Evolutionary conservation across 2,797 vertebrate species (phyloP).

Genomic region (Scleropages formosus): DNA sequence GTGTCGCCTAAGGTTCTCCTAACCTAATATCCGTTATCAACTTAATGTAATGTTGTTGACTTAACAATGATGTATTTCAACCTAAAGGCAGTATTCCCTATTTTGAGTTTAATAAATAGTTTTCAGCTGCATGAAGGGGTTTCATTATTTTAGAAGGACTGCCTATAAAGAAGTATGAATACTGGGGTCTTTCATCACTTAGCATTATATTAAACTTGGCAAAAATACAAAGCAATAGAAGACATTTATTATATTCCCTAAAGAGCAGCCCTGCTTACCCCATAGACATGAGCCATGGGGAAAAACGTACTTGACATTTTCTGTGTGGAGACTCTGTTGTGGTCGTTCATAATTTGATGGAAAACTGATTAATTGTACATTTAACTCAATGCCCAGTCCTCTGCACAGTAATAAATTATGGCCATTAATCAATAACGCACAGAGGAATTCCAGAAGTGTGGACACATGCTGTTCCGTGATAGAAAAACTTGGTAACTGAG

Average conservation of each 20-base stretch:
- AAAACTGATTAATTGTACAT: constrained; percentile 99
- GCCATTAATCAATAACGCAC: constrained; percentile 99
- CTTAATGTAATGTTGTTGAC: constrained; percentile 80
- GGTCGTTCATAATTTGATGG: constrained; percentile 93
- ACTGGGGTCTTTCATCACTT: constrained; percentile 81
- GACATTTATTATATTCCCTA: constrained; percentile 74
- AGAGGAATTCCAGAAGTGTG: constrained; percentile 92
- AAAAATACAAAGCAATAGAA: constrained; percentile 77
- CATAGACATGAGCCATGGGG: neutral
- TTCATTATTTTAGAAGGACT: constrained; percentile 82
- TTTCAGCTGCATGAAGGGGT: constrained; percentile 77
- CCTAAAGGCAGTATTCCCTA: constrained; percentile 79
- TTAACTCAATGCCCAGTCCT: constrained; percentile 95
- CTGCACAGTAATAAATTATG: constrained; percentile 98
- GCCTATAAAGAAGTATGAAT: constrained; percentile 82
- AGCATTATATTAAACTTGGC: constrained; percentile 89
- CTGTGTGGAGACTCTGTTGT: constrained; percentile 67
- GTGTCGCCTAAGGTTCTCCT: constrained; percentile 82
- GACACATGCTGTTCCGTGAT: constrained; percentile 97
- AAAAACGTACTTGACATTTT: constrained; percentile 28
- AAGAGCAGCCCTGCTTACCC: constrained; percentile 1
- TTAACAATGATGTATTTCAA: constrained; percentile 94
- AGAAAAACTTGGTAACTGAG: constrained; percentile 87
- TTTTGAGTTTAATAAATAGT: constrained; percentile 89
- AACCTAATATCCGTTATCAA: constrained; percentile 81